phyloP scores from a whole-genome alignment of 2,113 vertebrate genomes.

The Cisticola juncidis region DNA sequence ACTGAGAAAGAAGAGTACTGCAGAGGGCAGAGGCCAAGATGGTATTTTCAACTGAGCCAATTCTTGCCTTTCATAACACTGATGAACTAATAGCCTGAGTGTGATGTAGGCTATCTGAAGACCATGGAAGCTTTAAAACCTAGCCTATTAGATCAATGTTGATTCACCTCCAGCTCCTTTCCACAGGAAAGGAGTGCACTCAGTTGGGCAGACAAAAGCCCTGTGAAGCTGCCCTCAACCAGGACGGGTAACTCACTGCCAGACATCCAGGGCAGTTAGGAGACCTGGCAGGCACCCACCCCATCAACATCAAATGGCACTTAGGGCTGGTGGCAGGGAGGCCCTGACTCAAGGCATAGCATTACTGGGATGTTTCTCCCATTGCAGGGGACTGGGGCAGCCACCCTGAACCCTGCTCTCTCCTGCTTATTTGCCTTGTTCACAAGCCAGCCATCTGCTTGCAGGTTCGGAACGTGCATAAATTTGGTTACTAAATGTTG shows the following conservation, averaged over 20 bases:
- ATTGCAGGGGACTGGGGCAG: neutral
- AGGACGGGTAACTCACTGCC: neutral
- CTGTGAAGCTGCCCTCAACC: neutral
- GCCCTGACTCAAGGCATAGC: rapidly evolving
- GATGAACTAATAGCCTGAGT: neutral
- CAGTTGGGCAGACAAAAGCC: neutral
- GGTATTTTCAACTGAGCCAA: neutral
- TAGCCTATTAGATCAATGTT: neutral
- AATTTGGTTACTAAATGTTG: neutral
- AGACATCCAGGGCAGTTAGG: neutral
- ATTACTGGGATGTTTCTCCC: neutral
- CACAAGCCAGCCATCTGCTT: neutral
- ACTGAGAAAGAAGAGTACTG: neutral
- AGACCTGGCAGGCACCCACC: neutral
- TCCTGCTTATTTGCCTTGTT: neutral
- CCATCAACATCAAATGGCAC: neutral
- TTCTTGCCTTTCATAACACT: neutral
- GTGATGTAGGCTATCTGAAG: neutral
- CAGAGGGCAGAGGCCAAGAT: neutral
- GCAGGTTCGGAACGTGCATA: neutral
- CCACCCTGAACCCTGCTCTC: neutral
- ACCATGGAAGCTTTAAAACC: neutral
- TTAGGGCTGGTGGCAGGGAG: neutral
- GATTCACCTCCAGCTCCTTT: neutral
- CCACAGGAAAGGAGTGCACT: neutral